Evolutionary conservation across 2,113 vertebrate species (phyloP).

Genomic region (Eulacestoma nigropectus): DNA sequence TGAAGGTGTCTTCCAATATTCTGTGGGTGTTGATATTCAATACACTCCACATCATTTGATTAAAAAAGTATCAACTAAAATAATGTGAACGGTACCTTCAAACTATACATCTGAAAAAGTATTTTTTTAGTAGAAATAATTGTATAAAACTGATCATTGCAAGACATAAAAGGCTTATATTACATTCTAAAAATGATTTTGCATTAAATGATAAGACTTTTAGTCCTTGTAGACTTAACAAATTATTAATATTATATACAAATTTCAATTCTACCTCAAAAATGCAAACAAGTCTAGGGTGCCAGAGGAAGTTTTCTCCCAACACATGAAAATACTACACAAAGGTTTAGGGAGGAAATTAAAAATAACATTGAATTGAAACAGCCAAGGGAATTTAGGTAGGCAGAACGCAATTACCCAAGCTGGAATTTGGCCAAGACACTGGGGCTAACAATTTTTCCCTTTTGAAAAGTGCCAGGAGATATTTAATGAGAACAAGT

Average conservation of each 20-base stretch:
- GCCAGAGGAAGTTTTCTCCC: not conserved
- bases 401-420: constrained; percentile 57
- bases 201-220: not conserved
- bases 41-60: not conserved
- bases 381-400: constrained; percentile 54
- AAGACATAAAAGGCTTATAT: not conserved
- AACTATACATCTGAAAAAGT: not conserved
- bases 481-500: constrained; percentile 67
- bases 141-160: not conserved
- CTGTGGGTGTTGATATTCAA: not conserved
- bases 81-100: not conserved
- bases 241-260: not conserved
- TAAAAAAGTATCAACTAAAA: not conserved
- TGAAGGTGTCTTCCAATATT: not conserved
- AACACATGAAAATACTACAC: not conserved
- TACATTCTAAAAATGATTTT: not conserved
- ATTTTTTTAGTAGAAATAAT: not conserved
- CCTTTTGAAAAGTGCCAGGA: constrained; percentile 61
- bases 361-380: constrained; percentile 19
- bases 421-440: constrained; percentile 61
- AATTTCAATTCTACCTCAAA: not conserved
- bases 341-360: constrained; percentile 19
- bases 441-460: constrained; percentile 47
- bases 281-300: not conserved
- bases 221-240: not conserved